Conservation (phyloP, 1,140 invertebrate species). For the Danaus melanippus region DNA sequence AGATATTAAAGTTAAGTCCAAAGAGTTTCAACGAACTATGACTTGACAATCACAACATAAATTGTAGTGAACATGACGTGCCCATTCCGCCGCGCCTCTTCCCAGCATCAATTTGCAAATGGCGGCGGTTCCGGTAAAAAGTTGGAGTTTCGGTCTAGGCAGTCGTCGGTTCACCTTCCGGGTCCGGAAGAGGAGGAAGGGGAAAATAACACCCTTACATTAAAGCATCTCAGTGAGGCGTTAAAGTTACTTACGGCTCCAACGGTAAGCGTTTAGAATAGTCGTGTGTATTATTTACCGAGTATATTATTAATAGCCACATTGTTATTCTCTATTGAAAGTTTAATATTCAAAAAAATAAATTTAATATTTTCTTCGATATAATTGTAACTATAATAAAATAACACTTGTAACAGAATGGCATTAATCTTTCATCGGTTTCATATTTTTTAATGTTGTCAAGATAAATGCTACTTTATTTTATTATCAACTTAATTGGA, state of each 20-base stretch:
- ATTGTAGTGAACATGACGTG: slow-evolving; percentile 52
- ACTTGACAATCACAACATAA: slow-evolving; percentile 16
- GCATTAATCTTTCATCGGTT: no score
- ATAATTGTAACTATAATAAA: no score
- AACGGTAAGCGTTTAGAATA: slow-evolving; percentile 53
- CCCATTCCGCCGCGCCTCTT: slow-evolving; percentile 65
- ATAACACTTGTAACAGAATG: no score
- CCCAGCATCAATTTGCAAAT: slow-evolving; percentile 67
- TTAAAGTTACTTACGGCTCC: slow-evolving; percentile 74
- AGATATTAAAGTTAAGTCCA: slow-evolving; percentile 6
- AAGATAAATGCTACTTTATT: no score
- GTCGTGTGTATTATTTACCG: no score
- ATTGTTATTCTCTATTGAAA: no score
- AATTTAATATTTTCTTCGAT: no score
- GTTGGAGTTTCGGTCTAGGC: slow-evolving; percentile 55
- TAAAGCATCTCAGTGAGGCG: slow-evolving; percentile 74
- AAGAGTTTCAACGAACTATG: slow-evolving; percentile 13
- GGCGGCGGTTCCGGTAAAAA: slow-evolving; percentile 50
- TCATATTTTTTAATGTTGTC: no score
- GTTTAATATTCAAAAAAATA: no score
- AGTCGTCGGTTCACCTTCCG: slow-evolving; percentile 61
- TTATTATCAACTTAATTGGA: no score
- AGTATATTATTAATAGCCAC: no score
- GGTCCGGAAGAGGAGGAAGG: slow-evolving; percentile 61
- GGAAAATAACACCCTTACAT: slow-evolving; percentile 56